These are phyloP conservation scores for Eledone cirrhosa DNA, from an alignment of 2,888 invertebrate genomes.

Conservation along the genomic window DNA sequence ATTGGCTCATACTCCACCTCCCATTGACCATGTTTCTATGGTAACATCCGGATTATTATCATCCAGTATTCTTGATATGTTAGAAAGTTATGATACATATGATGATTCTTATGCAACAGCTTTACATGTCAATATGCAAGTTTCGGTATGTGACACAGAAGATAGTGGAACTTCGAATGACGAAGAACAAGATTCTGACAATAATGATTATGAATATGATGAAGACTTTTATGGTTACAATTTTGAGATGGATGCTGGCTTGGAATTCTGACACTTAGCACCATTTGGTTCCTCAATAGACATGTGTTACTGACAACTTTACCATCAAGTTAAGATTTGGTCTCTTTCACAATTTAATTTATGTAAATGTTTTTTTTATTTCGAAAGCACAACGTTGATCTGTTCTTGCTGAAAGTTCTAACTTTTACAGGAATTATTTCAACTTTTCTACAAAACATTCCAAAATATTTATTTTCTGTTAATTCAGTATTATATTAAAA, in stretches of 20 bases:
- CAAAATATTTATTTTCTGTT: too few relatives aligned
- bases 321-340: too few relatives aligned
- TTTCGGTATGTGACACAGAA: conserved; percentile 58
- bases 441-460: too few relatives aligned
- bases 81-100: conserved; percentile 51
- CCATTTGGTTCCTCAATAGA: conserved; percentile 16
- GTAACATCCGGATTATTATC: conserved; percentile 52
- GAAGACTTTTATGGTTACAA: conserved; percentile 64
- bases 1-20: conserved; percentile 58
- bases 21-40: conserved; percentile 61
- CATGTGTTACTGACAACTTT: not conserved
- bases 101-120: conserved; percentile 59
- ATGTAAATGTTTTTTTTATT: too few relatives aligned
- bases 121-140: conserved; percentile 54
- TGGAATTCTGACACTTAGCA: conserved; percentile 45
- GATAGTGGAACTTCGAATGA: conserved; percentile 58
- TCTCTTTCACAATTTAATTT: too few relatives aligned
- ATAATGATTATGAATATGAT: conserved; percentile 61
- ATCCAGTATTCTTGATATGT: conserved; percentile 40
- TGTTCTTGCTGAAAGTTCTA: too few relatives aligned
- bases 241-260: conserved; percentile 49
- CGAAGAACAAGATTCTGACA: conserved; percentile 58
- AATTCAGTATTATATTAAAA: too few relatives aligned
- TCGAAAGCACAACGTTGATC: too few relatives aligned
- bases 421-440: too few relatives aligned